Percentiles rank a stretch among this genome's conserved stretches.
Conservation (phyloP, 2,113 vertebrate genomes). For the Saimiri boliviensis region DNA sequence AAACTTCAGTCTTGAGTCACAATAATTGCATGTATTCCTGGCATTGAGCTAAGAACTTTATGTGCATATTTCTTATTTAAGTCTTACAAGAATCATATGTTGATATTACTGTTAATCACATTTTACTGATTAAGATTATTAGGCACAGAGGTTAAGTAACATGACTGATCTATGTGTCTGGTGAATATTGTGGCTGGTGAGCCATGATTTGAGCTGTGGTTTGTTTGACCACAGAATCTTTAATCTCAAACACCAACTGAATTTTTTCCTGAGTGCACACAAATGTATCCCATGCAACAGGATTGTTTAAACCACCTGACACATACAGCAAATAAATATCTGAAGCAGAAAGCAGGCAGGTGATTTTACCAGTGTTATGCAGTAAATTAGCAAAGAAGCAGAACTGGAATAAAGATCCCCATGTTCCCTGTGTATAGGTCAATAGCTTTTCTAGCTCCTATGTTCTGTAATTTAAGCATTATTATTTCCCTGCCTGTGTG, state of each 20-base stretch:
- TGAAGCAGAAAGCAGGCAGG: not conserved
- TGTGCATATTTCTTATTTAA: not conserved
- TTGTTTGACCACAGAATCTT: not conserved
- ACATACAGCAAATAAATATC: not conserved
- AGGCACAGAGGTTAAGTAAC: not conserved
- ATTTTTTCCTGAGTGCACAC: not conserved
- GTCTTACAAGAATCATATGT: not conserved
- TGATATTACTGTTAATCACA: not conserved
- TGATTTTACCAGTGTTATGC: not conserved
- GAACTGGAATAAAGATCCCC: not conserved
- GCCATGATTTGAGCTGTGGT: not conserved
- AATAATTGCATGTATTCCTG: not conserved
- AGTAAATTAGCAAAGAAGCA: not conserved
- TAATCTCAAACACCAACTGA: not conserved
- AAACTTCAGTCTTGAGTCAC: slow-evolving; percentile 24
- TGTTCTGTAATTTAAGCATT: not conserved
- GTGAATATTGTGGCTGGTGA: not conserved
- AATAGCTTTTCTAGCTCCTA: not conserved
- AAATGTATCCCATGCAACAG: not conserved
- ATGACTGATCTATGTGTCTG: not conserved
- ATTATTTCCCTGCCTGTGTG: not conserved
- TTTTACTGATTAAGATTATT: not conserved
- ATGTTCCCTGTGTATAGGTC: not conserved
- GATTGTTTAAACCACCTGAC: not conserved
- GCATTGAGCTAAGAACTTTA: not conserved